Evolutionary conservation across 2,797 vertebrate species (phyloP).

Genomic region (Gallinago solitaria): DNA sequence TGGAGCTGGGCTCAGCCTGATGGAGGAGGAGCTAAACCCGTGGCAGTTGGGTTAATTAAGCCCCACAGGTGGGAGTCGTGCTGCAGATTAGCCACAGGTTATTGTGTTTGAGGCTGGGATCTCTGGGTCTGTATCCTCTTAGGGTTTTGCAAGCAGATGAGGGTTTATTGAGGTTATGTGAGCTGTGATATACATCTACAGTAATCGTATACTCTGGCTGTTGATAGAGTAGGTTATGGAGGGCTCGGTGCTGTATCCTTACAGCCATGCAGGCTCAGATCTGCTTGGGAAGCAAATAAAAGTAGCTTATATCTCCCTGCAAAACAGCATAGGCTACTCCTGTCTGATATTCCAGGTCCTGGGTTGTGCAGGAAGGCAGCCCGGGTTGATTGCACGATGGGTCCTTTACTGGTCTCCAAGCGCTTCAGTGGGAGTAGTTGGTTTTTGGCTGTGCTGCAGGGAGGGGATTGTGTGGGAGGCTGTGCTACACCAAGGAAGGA

Average conservation of each 20-base stretch:
- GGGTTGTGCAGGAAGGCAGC: accelerated
- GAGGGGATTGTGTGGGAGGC: neutral
- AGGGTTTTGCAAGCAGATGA: neutral
- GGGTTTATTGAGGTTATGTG: neutral
- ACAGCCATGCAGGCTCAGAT: neutral
- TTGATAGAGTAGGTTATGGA: neutral
- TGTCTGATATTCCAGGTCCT: accelerated
- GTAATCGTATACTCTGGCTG: accelerated
- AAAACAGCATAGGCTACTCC: neutral
- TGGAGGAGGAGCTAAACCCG: neutral
- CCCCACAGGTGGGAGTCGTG: neutral
- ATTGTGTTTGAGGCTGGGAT: neutral
- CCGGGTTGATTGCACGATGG: accelerated
- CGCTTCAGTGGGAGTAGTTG: neutral
- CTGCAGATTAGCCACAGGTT: neutral
- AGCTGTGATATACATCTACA: neutral
- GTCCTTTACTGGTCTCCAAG: neutral
- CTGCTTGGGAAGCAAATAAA: neutral
- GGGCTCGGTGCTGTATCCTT: neutral
- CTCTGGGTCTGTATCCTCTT: neutral
- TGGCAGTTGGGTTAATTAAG: neutral
- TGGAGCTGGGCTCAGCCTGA: neutral
- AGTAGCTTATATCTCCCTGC: neutral
- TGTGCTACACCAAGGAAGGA: neutral
- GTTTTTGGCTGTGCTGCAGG: neutral